Base-by-base conservation (phyloP, 2,888 invertebrate species). In the Epistrophe eligans region DNA sequence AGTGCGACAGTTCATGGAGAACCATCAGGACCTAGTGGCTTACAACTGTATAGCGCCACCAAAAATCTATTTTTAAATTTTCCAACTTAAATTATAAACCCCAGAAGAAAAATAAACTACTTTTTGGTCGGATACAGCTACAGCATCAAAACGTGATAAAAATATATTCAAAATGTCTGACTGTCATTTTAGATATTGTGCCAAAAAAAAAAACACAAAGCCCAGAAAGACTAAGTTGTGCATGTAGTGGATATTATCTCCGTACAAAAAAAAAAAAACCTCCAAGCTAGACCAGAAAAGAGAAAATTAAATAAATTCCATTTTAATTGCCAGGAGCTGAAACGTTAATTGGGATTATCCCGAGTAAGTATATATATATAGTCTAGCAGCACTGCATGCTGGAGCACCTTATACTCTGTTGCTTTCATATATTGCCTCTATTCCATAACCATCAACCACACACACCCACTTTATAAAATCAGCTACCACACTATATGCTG, bases 271-370 rank as follows among this genome's bases (percentile, higher is more conserved):
- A 40, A 38, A 40, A 13, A 45, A 35, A 48, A 66, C 38, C 48
- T 57, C 5, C 28, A n/a, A 38, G n/a, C 74, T 52, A 38, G 28
- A 57, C 57, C 57, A 67, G 19, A 45, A 83, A 64, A 87, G 64
- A 71, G 79, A 74, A 87, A 83, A 87, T 87, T 87, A 87, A 87
- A 87, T 84, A 88, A 84, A 88, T 88, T 83, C 79, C 79, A 77
- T 89, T 89, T 88, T 88, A 88, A 88, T 89, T 89, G 89, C 89
- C 88, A 83, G 76, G 76, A 89, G 88, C 89, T 89, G 83, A 85
- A 88, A 89, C 88, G 88, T 88, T 89, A 89, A 89, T 89, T 89
- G 89, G 88, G 88, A 89, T 89, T 89, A 89, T 88, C 88, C 84
- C 76, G 76, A 77, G 73, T 55, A n/a, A n/a, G n/a, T n/a, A n/a